A percentile compares a stretch with the other conserved stretches of the same genome.
phyloP scores from a whole-genome alignment of 2,113 vertebrate species.

The Lophochroa leadbeateri region DNA sequence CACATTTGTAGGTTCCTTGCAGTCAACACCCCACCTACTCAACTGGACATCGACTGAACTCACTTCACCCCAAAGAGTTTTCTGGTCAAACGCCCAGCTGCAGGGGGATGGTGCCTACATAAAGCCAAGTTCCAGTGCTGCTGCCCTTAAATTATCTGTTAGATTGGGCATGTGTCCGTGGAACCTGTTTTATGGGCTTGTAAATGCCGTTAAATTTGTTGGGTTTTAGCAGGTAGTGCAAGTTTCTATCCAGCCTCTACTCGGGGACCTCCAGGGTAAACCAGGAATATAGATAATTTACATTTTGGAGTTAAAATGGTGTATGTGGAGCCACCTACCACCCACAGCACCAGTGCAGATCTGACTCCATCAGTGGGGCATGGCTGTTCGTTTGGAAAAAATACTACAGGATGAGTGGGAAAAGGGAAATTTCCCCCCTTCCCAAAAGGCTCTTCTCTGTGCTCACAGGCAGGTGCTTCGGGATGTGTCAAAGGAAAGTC shows the following conservation, averaged over 20 bases:
- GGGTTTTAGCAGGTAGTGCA: background rate
- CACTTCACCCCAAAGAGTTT: background rate
- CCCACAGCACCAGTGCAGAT: background rate
- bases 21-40: background rate
- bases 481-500: background rate
- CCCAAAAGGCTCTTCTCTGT: background rate
- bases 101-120: background rate
- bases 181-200: constrained; percentile 35
- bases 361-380: background rate
- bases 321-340: background rate
- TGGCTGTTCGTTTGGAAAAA: background rate
- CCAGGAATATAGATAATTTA: background rate
- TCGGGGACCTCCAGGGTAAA: background rate
- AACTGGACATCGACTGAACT: background rate
- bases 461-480: background rate
- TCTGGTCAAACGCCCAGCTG: background rate
- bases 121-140: background rate
- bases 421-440: background rate
- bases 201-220: constrained; percentile 18
- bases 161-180: background rate
- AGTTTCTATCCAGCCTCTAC: background rate
- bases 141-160: background rate
- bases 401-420: background rate
- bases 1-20: background rate
- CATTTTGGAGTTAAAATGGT: background rate